Evolutionary conservation across 2,888 invertebrate species (phyloP), one percentile per base, ranked within the genome.

Genomic region (Noctua fimbriata): DNA sequence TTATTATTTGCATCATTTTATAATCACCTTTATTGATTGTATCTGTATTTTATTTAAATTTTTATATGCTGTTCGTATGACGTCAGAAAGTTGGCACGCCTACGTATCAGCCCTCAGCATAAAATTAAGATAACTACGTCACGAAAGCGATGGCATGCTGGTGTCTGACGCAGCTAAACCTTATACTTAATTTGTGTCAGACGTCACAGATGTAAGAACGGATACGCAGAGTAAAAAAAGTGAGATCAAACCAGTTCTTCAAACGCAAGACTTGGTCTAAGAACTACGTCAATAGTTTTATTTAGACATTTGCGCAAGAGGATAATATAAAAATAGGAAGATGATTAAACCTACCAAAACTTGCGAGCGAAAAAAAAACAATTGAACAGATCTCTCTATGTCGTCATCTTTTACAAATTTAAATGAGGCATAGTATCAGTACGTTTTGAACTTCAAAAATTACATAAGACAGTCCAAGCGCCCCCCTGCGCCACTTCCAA

Each of bases 121-220:
- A 41, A 6, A 36, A 63, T 75, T 73, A 67, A 60, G 47, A 47
- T 32, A 6, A n/a, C 28, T 18, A 77, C 85, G 85, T 85, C 85
- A 86, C 18, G 2, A 3, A 63, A 28, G 47, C 66, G n/a, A 44
- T 41, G 73, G 55, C 49, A 52, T 32, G 70, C 66, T 16, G n/a
- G 32, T n/a, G n/a, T 24, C 44, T 84, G 85, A 84, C 84, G 85
- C 52, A 71, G n/a, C 32, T 32, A 2, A 55, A 60, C 32, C 10
- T 32, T 52, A 52, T 58, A 16, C 14, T n/a, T 44, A 65, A 74
- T 63, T 52, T 47, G 36, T 63, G 3, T 44, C 14, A 28, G 16
- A 49, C 85, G 86, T 85, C 86, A 85, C 36, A 41, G 41, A 76
- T 44, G 24, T 36, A 52, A 55, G 60, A 58, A 82, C 63, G 44